phyloP scores from a whole-genome alignment of 2,888 invertebrate species.

The Eilema caniola region DNA sequence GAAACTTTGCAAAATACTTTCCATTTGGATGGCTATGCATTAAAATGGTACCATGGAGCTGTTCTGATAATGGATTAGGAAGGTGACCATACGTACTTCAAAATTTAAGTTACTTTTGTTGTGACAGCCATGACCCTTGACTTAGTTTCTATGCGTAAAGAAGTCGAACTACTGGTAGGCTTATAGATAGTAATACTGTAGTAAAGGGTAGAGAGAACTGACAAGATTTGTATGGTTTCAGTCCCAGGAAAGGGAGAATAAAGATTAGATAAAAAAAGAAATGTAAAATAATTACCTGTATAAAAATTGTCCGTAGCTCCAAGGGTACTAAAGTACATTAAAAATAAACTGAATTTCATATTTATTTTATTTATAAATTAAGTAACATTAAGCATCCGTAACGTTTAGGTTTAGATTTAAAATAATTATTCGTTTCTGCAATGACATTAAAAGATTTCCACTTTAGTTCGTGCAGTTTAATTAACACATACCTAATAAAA shows the following conservation, averaged over 20 bases:
- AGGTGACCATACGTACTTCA: no score
- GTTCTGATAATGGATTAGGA: no score
- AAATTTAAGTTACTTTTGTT: no score
- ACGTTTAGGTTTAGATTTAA: conserved; percentile 1
- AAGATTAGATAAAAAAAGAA: not conserved
- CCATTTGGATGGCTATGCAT: no score
- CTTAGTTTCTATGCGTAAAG: no score
- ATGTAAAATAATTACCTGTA: conserved; percentile 13
- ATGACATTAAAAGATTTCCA: not conserved
- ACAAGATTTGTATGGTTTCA: not conserved
- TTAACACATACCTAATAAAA: not conserved
- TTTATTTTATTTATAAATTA: conserved; percentile 11
- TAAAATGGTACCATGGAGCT: no score
- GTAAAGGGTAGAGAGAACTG: not conserved
- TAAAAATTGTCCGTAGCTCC: conserved; percentile 22
- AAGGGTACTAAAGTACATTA: conserved; percentile 33
- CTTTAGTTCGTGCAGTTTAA: not conserved
- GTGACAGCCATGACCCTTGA: no score
- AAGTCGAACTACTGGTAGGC: no score
- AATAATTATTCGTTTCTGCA: not conserved
- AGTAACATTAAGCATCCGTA: conserved; percentile 1
- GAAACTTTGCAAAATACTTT: no score
- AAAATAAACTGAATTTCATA: conserved; percentile 35
- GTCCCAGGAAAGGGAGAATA: not conserved
- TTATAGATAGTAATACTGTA: no score